Evolutionary conservation across 2,113 vertebrate species (phyloP).

Genomic region (Picathartes gymnocephalus): DNA sequence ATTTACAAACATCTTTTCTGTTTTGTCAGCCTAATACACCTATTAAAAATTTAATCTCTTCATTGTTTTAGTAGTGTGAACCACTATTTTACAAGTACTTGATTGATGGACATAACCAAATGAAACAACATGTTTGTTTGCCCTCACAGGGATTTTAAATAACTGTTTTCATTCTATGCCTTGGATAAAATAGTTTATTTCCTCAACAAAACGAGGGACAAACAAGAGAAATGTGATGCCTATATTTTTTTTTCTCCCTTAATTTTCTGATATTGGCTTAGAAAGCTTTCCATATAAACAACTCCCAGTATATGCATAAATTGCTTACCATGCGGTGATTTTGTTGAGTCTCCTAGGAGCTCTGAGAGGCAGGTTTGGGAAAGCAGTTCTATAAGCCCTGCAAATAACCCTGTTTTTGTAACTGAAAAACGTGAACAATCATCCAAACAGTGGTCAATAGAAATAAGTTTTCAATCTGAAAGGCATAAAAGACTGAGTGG

Average conservation of each 20-base stretch:
- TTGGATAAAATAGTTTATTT: neutral
- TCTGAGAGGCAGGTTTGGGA: neutral
- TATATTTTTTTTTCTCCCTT: neutral
- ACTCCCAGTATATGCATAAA: neutral
- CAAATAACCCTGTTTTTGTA: neutral
- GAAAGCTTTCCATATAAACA: neutral
- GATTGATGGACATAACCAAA: neutral
- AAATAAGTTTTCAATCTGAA: neutral
- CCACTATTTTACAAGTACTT: neutral
- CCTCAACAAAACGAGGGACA: neutral
- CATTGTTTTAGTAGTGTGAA: slow-evolving; percentile 33
- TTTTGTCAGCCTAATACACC: neutral
- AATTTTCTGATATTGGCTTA: neutral
- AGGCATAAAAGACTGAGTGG: neutral
- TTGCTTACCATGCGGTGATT: neutral
- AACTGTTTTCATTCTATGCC: neutral
- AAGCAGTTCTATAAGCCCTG: neutral
- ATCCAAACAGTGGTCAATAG: neutral
- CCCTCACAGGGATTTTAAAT: neutral
- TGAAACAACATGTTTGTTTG: neutral
- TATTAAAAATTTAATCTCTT: slow-evolving; percentile 37
- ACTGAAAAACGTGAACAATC: neutral
- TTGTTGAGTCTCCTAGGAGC: neutral
- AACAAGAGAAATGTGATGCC: neutral
- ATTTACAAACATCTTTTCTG: neutral